Base-by-base conservation (phyloP, 2,797 vertebrate genomes). In the Hydrophis major region DNA sequence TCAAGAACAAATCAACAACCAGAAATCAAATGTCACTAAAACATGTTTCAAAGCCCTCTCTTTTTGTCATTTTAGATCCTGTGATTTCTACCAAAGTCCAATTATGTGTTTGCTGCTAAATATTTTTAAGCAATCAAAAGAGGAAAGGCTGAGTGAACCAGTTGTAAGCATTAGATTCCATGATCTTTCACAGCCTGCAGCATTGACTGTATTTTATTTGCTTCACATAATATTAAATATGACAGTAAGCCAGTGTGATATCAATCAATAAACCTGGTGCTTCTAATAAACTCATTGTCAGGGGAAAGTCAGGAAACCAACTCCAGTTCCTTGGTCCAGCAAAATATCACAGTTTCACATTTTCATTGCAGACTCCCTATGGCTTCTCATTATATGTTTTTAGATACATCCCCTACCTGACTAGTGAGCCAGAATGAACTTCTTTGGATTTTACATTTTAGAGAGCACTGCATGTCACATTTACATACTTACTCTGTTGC, bases 261-360 rank as follows among this genome's bases (percentile, higher is more conserved):
- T 37, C 32, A 55, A n/a, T 56, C 53, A 88, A 74, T 59, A 74
- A 69, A 88, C 27, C 42, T 42, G 25, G 86, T 88, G 61, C 57
- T n/a, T 28, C 53, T 74, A 27, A 92, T 88, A 50, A 32, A 87
- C 18, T 87, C 86, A 63, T 63, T 50, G 7, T 32, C 55, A 25
- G 56, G 11, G 87, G 91, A 92, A 27, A 56, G 32, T 60, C 53
- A 78, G 42, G 53, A 89, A 89, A 47, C 13, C 32, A 50, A 69
- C 32, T 20, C 2, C 18, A 16, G 18, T 32, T 47, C 32, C 14
- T 89, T 89, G 11, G n/a, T 69, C 37, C 27, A 69, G 20, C 20
- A 92, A 89, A 60, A 74, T 89, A 78, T 78, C 88, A 66, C 61
- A 42, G 47, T 87, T 91, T 83, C 89, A 42, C 55, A n/a, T 10